Evolutionary conservation across 1,140 invertebrate species (phyloP), one percentile per base, ranked within the genome.

Genomic region (Bombus superbus): DNA sequence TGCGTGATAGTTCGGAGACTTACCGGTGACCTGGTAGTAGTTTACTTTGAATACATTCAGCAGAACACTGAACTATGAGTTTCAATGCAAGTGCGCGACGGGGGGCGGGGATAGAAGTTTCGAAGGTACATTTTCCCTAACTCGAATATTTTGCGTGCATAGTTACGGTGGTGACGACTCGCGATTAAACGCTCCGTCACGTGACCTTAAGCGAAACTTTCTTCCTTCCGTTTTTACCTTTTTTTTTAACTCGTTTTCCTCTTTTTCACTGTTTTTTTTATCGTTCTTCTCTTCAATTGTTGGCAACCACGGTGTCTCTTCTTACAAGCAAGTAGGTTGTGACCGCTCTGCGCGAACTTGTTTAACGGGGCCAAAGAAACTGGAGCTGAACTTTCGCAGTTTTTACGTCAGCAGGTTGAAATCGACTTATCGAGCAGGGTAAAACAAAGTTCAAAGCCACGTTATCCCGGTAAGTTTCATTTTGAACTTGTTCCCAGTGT

Each of bases 361-460:
- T 84, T 91, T 87, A 91, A 91, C 82, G 81, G 74, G 90, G 89
- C 89, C 89, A 91, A 91, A 91, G 89, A 91, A 91, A 90, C 73
- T 88, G 81, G 71, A 44, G 40, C 53, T 66, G 77, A 90, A 90
- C 83, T 90, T 90, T 86, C 53, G 57, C 81, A 73, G 57, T 86
- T 90, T 90, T 90, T 90, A 90, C 86, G 83, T 77, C 82, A 79
- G 72, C 84, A 86, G 85, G 81, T 81, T 86, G 81, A 83, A 74
- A 80, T 85, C 86, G 86, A 90, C 86, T 90, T 88, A 90, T 90
- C 83, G 89, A 75, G 87, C 64, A 86, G 66, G 86, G 57, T 82
- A 59, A 85, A 91, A 90, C 88, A 85, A 90, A 91, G 89, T 91
- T 91, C 89, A 88, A 90, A 90, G 86, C 83, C 87, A 84, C 83